These are phyloP conservation scores for Tigriopus japonicus DNA, from an alignment of 1,140 invertebrate genomes.

Conservation along the genomic window DNA sequence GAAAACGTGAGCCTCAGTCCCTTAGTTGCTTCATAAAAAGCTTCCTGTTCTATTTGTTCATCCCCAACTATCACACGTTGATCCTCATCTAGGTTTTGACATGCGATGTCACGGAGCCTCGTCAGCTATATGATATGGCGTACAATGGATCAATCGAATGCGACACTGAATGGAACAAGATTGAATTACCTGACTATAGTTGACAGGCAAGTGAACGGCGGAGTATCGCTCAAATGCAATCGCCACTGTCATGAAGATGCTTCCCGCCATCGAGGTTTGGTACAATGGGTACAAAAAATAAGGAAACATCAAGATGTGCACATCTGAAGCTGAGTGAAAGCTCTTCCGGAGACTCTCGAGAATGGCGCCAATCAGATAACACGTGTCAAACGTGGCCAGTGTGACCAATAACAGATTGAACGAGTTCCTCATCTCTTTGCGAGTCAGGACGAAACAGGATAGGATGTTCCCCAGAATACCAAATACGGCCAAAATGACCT, in stretches of 20 bases:
- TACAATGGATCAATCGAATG: too few species aligned
- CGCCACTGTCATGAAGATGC: constrained; percentile 14
- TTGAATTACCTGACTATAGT: constrained; percentile 2
- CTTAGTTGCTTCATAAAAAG: too few species aligned
- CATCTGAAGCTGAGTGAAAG: background rate
- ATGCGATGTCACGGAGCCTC: too few species aligned
- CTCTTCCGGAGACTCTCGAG: background rate
- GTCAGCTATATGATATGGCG: too few species aligned
- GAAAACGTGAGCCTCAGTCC: too few species aligned
- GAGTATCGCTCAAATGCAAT: constrained; percentile 9
- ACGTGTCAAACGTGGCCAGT: constrained; percentile 3
- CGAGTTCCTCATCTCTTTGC: background rate
- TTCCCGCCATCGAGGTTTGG: constrained; percentile 8
- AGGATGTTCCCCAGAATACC: constrained; percentile 1
- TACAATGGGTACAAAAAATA: constrained; percentile 12
- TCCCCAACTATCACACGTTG: too few species aligned
- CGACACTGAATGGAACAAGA: too few species aligned
- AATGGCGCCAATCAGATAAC: constrained; percentile 6
- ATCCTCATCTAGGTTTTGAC: too few species aligned
- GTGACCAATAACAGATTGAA: constrained; percentile 10
- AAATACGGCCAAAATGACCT: background rate
- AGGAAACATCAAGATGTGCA: constrained; percentile 6
- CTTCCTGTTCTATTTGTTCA: too few species aligned
- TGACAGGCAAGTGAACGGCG: constrained; percentile 8
- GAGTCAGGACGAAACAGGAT: background rate